Evolutionary conservation across 2,797 vertebrate species (phyloP).

Genomic region (Ptychobarbus kaznakovi): DNA sequence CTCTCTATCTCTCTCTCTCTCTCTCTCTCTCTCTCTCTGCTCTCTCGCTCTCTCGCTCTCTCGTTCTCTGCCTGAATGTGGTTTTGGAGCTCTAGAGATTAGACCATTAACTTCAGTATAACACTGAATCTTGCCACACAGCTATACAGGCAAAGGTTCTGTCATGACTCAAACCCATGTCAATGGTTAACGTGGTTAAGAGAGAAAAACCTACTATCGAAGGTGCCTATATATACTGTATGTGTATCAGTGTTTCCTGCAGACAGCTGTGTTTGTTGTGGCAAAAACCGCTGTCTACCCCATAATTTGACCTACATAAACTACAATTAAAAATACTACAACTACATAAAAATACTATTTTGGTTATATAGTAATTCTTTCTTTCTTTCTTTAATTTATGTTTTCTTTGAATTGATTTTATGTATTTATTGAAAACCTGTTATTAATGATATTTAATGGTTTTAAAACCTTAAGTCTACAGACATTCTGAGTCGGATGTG

Average conservation of each 20-base stretch:
- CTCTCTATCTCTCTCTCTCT: neutral
- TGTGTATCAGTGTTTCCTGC: neutral
- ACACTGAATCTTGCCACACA: slow-evolving; percentile 27
- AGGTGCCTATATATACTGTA: neutral
- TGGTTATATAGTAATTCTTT: neutral
- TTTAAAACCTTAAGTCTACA: neutral
- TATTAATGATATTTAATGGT: neutral
- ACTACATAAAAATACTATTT: neutral
- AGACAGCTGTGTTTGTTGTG: neutral
- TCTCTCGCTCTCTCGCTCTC: too few species aligned
- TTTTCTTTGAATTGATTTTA: neutral
- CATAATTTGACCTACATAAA: neutral
- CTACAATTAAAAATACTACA: neutral
- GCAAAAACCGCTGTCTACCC: neutral
- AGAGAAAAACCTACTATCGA: neutral
- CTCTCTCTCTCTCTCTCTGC: neutral
- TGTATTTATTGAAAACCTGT: neutral
- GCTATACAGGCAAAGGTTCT: slow-evolving; percentile 45
- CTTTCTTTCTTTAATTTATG: neutral
- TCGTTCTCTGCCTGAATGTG: neutral
- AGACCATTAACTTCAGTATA: slow-evolving; percentile 35
- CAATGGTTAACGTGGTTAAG: slow-evolving; percentile 25
- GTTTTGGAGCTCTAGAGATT: slow-evolving; percentile 39
- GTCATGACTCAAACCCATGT: slow-evolving; percentile 47
- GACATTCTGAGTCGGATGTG: neutral